Evolutionary conservation across 2,888 invertebrate species (phyloP), one percentile per base, ranked within the genome.

Genomic region (Hypena proboscidalis): DNA sequence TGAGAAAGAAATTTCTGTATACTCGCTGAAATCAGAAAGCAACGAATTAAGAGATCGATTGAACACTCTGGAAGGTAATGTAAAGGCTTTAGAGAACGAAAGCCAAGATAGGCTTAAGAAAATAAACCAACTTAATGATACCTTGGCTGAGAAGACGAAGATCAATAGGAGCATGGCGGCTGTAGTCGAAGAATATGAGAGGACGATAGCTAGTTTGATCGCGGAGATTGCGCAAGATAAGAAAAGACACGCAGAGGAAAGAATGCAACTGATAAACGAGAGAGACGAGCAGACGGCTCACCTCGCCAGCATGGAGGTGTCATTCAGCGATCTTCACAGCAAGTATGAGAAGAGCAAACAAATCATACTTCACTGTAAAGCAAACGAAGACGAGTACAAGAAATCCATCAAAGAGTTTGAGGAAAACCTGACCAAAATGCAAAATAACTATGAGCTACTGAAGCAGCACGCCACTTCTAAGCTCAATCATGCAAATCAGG

Each of bases 401-500:
- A 92, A 93, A 70, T 94, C 94, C 53, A 91, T 96, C 4, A 91
- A 92, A 58, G 93, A 94, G 31, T 94, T 94, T 65, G 94, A 95
- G 77, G 93, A 92, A 32, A 94, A 94, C 40, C 85, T 96, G 11
- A 90, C 93, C 45, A 94, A 78, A 92, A 94, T 97, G 83, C 96
- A 97, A 72, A 95, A 94, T 55, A 95, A 96, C 80, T 97, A 97
- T 76, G 96, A 97, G 60, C 92, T 95, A 58, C 91, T 98, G 54
- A 97, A 97, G 83, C 94, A 95, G 62, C 97, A 98, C 77, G 98
- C 98, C 15, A 96, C 97, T 77, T 94, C 95, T 37, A 97, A 97
- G 85, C 92, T 98, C 44, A 97, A 90, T 62, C 78, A 84, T 30
- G 88, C 88, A 0, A 97, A 97, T 81, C 93, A 94, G 70, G 98